Percentiles rank a stretch among this genome's conserved stretches.
phyloP scores from a whole-genome alignment of 2,888 invertebrate species.

The Smittia aterrima region DNA sequence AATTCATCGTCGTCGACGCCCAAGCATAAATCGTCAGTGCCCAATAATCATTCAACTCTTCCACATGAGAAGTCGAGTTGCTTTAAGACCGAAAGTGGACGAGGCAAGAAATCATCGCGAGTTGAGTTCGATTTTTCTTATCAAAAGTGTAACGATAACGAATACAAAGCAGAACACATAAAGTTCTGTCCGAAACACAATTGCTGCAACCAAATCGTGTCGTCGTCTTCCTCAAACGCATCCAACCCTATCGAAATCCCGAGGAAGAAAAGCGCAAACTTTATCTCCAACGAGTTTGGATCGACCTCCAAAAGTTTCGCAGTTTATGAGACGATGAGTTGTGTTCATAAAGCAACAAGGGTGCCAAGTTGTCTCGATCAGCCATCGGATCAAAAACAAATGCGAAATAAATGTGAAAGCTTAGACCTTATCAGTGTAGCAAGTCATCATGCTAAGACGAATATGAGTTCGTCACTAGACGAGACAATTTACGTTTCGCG shows the following conservation, averaged over 20 bases:
- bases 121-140: slow-evolving; percentile 56
- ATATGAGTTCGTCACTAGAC: slow-evolving; percentile 5
- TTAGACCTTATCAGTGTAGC: slow-evolving; percentile 13
- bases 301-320: slow-evolving; percentile 30
- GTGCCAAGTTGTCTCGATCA: slow-evolving; percentile 36
- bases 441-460: neutral
- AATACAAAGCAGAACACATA: neutral
- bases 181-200: slow-evolving; percentile 38
- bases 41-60: slow-evolving; percentile 13
- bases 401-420: slow-evolving; percentile 27
- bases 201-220: slow-evolving; percentile 33
- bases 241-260: slow-evolving; percentile 37
- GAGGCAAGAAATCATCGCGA: slow-evolving; percentile 27
- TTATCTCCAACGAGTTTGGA: neutral
- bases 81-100: slow-evolving; percentile 9
- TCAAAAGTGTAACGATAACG: slow-evolving; percentile 50
- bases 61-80: slow-evolving; percentile 49
- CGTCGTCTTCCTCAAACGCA: slow-evolving; percentile 31
- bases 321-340: slow-evolving; percentile 31
- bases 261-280: neutral
- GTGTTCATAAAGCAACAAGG: slow-evolving; percentile 24
- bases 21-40: slow-evolving; percentile 44
- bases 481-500: slow-evolving; percentile 3
- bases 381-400: neutral
- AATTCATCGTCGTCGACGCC: slow-evolving; percentile 47